Evolutionary conservation across 2,113 vertebrate genomes (phyloP).

Genomic region (Brachionichthys hirsutus): DNA sequence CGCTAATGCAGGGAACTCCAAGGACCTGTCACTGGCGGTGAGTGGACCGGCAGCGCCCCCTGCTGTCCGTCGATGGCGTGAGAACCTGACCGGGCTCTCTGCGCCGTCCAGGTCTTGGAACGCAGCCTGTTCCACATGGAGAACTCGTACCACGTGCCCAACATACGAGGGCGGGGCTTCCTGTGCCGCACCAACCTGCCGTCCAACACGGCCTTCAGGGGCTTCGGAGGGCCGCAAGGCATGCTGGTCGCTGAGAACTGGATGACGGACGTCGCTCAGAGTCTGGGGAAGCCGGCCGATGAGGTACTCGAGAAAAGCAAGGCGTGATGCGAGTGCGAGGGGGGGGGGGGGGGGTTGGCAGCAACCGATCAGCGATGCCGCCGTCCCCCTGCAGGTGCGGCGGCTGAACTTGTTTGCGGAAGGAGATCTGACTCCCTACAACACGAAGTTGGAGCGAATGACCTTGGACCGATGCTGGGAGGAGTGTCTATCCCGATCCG

Average conservation of each 20-base stretch:
- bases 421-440: constrained; percentile 89
- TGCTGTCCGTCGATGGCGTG: background rate
- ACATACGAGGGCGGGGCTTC: constrained; percentile 81
- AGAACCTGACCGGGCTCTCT: background rate
- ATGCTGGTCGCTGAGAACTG: constrained; percentile 92
- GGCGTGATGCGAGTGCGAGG: background rate
- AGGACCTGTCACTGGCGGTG: constrained; percentile 87
- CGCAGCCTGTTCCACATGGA: constrained; percentile 92
- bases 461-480: constrained; percentile 89
- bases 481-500: constrained; percentile 82
- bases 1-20: constrained; percentile 86
- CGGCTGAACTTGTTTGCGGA: constrained; percentile 86
- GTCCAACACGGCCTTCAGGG: constrained; percentile 95
- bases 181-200: constrained; percentile 92
- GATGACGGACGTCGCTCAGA: constrained; percentile 85
- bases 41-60: constrained; percentile 44
- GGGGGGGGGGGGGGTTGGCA: background rate
- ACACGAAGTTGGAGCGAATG: constrained; percentile 85
- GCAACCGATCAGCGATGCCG: background rate
- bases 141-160: constrained; percentile 90
- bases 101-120: constrained; percentile 81
- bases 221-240: constrained; percentile 93
- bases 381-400: constrained; percentile 79
- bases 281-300: constrained; percentile 81
- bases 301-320: constrained; percentile 72